Evolutionary conservation across 2,113 vertebrate genomes (phyloP), one percentile per base, ranked within the genome.

Genomic region (Crotophaga sulcirostris): DNA sequence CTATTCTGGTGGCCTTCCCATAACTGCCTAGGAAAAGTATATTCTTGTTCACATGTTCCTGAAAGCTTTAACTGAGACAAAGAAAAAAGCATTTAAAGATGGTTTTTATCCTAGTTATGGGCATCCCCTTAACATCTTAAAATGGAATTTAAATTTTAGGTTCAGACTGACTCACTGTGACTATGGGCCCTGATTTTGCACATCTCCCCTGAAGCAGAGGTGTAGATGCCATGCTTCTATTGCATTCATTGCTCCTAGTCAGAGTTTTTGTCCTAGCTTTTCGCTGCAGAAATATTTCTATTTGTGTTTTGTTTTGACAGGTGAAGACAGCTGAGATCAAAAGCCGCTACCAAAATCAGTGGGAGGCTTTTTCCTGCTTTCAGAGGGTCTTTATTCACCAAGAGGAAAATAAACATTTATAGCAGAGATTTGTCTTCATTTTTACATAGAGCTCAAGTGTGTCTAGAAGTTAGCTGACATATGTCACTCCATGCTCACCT

Each of bases 291-390:
- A 67, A 29, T 67, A 63, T 56, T 83, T 90, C 67, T 90, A 26
- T 87, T 86, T 1, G 1, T 78, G 45, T 87, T 93, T 95, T 80
- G 64, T 88, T 97, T 94, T 72, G 68, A 49, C 80, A 70, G 26
- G 67, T 92, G 79, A 86, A 80, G 77, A 66, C 70, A 93, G 80
- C 92, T 89, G 74, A 93, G 60, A 92, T 96, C 89, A 94, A 62
- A 92, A 89, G 66, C 33, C 76, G 78, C 72, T 52, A 29, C 56
- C 0, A 4, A 90, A 90, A 78, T 29, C 82, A 84, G 60, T 90
- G 64, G 86, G 92, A 92, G 52, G 66, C 67, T 92, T 90, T 70
- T 90, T 93, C 93, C 73, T 95, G 90, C 86, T 85, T 80, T 92
- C 90, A 87, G 88, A 75, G 56, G 52, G 52, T 72, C 76, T 81